Base-by-base conservation (phyloP, 2,797 vertebrate species). In the Schizothorax lantsangensis region DNA sequence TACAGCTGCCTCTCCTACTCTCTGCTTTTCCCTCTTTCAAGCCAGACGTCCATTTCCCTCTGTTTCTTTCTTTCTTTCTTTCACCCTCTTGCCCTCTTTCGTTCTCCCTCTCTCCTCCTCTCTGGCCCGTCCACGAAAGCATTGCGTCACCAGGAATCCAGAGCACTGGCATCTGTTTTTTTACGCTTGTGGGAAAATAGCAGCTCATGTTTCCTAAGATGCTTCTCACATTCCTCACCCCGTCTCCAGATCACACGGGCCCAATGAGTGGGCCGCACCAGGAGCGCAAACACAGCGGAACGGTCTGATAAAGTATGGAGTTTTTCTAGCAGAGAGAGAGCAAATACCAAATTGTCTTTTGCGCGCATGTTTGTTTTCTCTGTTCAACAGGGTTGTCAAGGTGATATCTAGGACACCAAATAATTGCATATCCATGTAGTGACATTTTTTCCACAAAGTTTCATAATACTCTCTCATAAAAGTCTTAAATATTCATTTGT, bases 161-260 rank as follows among this genome's bases (percentile, higher is more conserved):
- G 91, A 94, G 93, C 88, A 90, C 84, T 90, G 92, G 92, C 89
- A 92, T 93, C 92, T 94, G 92, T 94, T 95, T 96, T 96, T 95
- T 95, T 95, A 95, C 94, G 94, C 95, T 95, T 97, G 96, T 98
- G 97, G 97, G 97, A 98, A 98, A 98, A 96, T 96, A 96, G 93
- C 95, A 95, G 95, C 94, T 95, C 95, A 94, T 95, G 95, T 96
- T 97, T 97, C 96, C 94, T 94, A 94, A 93, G 95, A 96, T 96
- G 95, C 94, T 96, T 95, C 96, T 94, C 91, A 95, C 96, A 97
- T 96, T 96, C 95, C 95, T 96, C 95, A 94, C 93, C 93, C 95
- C 94, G 95, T 95, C 95, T 96, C 93, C 93, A 96, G 95, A 95
- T 95, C 92, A 94, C 88, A 75, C 91, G 45, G 87, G 73, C 79